These are phyloP conservation scores for Vultur gryphus DNA, from an alignment of 2,797 vertebrate species.

Conservation along the genomic window DNA sequence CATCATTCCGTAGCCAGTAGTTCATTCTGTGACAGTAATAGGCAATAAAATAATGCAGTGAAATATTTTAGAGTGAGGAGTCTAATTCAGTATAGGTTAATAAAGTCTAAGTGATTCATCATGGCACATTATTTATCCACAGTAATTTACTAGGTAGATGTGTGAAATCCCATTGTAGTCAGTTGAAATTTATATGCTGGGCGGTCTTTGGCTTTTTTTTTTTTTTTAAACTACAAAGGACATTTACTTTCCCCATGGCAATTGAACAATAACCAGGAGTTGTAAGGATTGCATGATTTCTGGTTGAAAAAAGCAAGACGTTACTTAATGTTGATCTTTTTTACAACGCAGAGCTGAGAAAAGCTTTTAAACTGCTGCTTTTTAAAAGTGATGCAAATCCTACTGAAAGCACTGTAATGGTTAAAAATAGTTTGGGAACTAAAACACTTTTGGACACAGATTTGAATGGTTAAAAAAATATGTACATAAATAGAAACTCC, in stretches of 20 bases:
- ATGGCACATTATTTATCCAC: constrained; percentile 21
- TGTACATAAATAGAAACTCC: not conserved
- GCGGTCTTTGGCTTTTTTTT: constrained; percentile 2
- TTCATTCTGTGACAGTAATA: constrained; percentile 63
- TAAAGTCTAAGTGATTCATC: constrained; percentile 59
- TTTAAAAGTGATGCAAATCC: not conserved
- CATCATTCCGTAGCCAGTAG: constrained; percentile 47
- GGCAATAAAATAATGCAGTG: constrained; percentile 63
- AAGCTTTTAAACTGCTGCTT: not conserved
- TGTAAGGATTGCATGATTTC: not conserved
- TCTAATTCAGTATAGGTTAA: constrained; percentile 52
- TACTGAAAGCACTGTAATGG: not conserved
- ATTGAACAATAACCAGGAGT: not conserved
- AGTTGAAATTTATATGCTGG: constrained; percentile 22
- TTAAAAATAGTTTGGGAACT: not conserved
- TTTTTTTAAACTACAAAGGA: not conserved
- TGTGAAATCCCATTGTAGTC: constrained; percentile 21
- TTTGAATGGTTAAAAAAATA: not conserved
- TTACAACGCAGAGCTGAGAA: not conserved
- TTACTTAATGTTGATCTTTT: not conserved
- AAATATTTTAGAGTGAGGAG: constrained; percentile 58
- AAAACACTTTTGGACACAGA: not conserved
- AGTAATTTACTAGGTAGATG: constrained; percentile 29
- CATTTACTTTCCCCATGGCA: not conserved
- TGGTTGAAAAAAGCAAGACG: not conserved